These are phyloP conservation scores for Timandra comae DNA, from an alignment of 2,888 invertebrate species.

Conservation along the genomic window DNA sequence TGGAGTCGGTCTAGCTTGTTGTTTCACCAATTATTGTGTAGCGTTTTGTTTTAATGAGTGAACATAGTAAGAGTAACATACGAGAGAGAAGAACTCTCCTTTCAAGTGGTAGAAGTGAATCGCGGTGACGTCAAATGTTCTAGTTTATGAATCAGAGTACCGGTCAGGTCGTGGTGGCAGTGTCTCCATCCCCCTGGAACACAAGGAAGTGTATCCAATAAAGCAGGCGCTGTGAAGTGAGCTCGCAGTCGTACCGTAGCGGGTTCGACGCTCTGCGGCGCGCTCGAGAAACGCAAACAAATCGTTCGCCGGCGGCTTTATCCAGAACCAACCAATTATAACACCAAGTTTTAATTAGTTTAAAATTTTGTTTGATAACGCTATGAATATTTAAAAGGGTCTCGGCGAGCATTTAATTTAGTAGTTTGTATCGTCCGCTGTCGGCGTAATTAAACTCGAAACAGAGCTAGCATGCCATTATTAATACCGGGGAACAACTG, in stretches of 20 bases:
- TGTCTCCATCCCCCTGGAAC: not conserved
- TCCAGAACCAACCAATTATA: conserved; percentile 41
- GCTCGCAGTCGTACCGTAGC: too few species aligned
- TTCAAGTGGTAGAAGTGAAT: too few species aligned
- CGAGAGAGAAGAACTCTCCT: too few species aligned
- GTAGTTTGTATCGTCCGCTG: conserved; percentile 42
- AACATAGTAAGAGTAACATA: too few species aligned
- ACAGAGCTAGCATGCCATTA: conserved; percentile 61
- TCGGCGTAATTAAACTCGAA: conserved; percentile 62
- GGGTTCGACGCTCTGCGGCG: conserved; percentile 1
- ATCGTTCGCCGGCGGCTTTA: conserved; percentile 9
- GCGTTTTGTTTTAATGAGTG: too few species aligned
- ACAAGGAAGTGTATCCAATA: not conserved
- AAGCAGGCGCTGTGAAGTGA: too few species aligned
- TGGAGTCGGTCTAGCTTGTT: too few species aligned
- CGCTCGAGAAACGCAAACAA: not conserved
- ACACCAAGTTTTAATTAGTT: conserved; percentile 70
- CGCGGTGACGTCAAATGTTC: too few species aligned
- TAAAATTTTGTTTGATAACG: conserved; percentile 69
- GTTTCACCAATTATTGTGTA: too few species aligned
- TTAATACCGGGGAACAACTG: conserved; percentile 66
- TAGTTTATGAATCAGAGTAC: too few species aligned
- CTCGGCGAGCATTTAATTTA: conserved; percentile 68
- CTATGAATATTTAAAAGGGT: conserved; percentile 70
- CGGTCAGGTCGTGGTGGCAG: not conserved